Conservation (phyloP, 2,888 invertebrate species). For the Alviniconcha strummeri region DNA sequence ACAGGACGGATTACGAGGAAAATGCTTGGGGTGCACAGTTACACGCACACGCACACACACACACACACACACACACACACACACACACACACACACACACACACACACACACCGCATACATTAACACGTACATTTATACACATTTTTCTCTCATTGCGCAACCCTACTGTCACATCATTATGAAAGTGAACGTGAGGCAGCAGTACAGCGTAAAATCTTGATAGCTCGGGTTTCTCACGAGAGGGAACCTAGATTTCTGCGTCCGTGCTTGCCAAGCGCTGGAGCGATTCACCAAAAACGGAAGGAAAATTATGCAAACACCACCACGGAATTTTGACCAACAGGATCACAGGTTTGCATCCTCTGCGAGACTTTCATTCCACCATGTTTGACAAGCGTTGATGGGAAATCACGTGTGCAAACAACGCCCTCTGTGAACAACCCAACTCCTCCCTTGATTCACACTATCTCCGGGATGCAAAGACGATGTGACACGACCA, state of each 20-base stretch:
- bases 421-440: constrained; percentile 10
- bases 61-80: neutral
- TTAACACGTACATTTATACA: neutral
- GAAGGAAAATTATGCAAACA: neutral
- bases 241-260: no score
- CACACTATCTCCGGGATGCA: neutral
- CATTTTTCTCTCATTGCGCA: neutral
- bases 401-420: constrained; percentile 28
- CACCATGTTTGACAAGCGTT: constrained; percentile 7
- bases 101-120: neutral
- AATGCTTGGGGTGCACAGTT: neutral
- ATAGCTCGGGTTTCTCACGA: no score
- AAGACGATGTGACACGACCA: neutral
- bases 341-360: neutral
- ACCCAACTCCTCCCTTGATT: neutral
- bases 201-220: no score
- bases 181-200: neutral
- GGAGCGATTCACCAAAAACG: neutral
- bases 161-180: neutral
- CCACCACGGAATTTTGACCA: neutral
- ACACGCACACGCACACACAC: neutral
- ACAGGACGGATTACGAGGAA: no score
- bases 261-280: no score
- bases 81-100: constrained; percentile 2
- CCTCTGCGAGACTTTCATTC: neutral